Evolutionary conservation across 2,888 invertebrate species (phyloP), one percentile per base, ranked within the genome.

Genomic region (Platypus cylindrus): DNA sequence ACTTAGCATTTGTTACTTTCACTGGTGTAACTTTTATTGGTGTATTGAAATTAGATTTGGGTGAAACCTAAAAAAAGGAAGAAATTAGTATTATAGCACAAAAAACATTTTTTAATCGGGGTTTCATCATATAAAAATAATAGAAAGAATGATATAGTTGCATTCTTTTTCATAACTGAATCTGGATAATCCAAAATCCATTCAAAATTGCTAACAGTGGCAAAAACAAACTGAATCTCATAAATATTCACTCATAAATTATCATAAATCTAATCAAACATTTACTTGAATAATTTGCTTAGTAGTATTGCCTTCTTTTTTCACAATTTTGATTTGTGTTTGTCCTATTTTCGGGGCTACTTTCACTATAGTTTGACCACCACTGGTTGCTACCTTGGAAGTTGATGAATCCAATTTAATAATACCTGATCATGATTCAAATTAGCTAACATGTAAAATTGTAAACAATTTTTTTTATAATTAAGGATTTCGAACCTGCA

Each of bases 381-480:
- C 57, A 28, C 58, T 58, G 2, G 58, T 55, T 1, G 60, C 59
- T 8, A 60, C 53, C 43, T 58, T 59, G 3, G 59, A 58, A 3
- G 44, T 61, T 37, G 53, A 60, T 0, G 77, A 73, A 53, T 78
- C 76, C 35, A 78, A 64, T 56, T 78, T 78, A 56, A 78, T 77
- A 32, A 78, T 77, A 25, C 44, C 43, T 43, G 11, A 16, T 28
- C 27, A 27, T 20, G 9, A 20, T 5, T 20, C 20, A 24, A 12
- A 24, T 11, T 11, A 5, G 4, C 11, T 24, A 7, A 9, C 20
- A 20, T 5, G 20, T 20, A 5, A 20, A 17, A 29, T 3, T 29
- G 5, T 14, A 17, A 2, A 16, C 8, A 3, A 17, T 5, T 8
- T 3, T 29, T 8, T 29, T 17, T 8, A 29, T n/a, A 17, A 29